Conservation (phyloP, 2,113 vertebrate species). For the Pteruthius melanotis region DNA sequence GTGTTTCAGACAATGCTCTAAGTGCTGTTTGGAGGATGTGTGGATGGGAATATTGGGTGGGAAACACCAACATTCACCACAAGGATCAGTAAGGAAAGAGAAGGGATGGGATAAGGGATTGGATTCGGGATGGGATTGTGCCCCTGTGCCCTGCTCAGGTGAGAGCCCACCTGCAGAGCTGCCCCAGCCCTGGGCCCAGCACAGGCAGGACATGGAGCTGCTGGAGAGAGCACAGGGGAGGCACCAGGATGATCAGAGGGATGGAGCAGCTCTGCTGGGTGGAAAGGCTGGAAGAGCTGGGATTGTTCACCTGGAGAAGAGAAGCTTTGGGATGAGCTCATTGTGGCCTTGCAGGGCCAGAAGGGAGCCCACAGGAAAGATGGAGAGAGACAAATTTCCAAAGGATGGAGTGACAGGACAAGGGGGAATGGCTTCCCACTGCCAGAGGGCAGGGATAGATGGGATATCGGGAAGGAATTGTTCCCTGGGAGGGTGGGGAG, state of each 20-base stretch:
- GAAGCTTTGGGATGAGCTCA: neutral
- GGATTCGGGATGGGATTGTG: neutral
- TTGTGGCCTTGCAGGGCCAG: fast-evolving
- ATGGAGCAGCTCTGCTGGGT: neutral
- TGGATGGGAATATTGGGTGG: neutral
- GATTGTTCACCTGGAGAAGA: neutral
- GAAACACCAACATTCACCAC: neutral
- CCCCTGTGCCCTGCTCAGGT: neutral
- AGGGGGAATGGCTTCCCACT: fast-evolving
- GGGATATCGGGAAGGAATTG: neutral
- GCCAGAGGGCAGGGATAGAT: fast-evolving
- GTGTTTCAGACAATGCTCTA: neutral
- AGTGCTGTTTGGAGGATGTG: neutral
- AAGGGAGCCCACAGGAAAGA: fast-evolving
- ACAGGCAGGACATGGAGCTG: neutral
- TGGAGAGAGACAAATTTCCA: fast-evolving
- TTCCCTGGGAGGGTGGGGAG: fast-evolving
- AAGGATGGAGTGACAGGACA: neutral
- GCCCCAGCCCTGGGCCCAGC: neutral
- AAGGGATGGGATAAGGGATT: neutral
- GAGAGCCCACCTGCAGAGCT: neutral
- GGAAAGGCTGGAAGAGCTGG: neutral
- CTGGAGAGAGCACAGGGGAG: neutral
- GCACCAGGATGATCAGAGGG: neutral
- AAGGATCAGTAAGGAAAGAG: neutral